Evolutionary conservation across 2,113 vertebrate species (phyloP).

Genomic region (Alethe diademata): DNA sequence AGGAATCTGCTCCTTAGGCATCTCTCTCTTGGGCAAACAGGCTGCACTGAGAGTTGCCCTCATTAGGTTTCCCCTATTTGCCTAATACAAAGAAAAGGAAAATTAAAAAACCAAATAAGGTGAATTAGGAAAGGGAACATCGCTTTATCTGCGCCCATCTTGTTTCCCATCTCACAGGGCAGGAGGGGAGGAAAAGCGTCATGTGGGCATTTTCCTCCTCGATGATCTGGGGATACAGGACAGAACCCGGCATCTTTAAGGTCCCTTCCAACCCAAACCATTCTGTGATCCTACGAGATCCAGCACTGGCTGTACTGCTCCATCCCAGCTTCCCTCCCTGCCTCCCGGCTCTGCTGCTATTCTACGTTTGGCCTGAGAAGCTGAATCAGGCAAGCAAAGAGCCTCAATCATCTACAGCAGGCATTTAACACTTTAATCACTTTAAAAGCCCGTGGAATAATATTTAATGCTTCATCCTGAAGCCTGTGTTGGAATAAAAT

Average conservation of each 20-base stretch:
- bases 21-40: slow-evolving; percentile 72
- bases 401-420: slow-evolving; percentile 20
- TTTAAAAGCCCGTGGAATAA: slow-evolving; percentile 66
- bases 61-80: slow-evolving; percentile 71
- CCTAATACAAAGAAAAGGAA: slow-evolving; percentile 24
- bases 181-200: slow-evolving; percentile 42
- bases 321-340: slow-evolving; percentile 4
- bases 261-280: background rate
- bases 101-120: background rate
- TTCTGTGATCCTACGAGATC: background rate
- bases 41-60: slow-evolving; percentile 78
- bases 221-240: background rate
- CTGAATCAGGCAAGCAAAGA: slow-evolving; percentile 20
- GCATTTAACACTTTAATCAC: slow-evolving; percentile 68
- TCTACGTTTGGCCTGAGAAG: slow-evolving; percentile 52
- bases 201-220: slow-evolving; percentile 20
- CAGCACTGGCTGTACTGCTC: background rate
- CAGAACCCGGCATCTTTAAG: background rate
- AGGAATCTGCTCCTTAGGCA: slow-evolving; percentile 75
- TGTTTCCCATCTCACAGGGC: slow-evolving; percentile 46
- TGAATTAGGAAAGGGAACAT: slow-evolving; percentile 59
- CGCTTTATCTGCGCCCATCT: slow-evolving; percentile 1
- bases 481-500: background rate
- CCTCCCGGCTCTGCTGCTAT: slow-evolving; percentile 17
- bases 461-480: slow-evolving; percentile 53